Base-by-base conservation (phyloP, 2,113 vertebrate genomes). In the Stictonetta naevosa region DNA sequence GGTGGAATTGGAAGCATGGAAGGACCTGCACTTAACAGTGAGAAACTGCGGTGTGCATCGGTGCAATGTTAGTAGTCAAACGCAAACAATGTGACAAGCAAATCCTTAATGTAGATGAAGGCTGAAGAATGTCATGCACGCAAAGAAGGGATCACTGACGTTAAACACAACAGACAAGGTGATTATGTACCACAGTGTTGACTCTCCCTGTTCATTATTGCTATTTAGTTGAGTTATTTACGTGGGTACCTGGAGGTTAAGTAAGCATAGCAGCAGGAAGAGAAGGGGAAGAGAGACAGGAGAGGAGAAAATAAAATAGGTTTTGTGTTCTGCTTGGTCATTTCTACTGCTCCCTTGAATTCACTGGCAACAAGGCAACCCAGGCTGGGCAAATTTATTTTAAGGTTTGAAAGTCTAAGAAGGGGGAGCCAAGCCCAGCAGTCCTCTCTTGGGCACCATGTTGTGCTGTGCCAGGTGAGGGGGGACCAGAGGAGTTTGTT, bases 161-260 rank as follows among this genome's bases (percentile, higher is more conserved):
- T 93, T 97, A 97, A 97, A 89, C 96, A 95, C 93, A 96, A 96
- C 86, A 95, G 97, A 97, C 97, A 97, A 94, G 96, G 95, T 94
- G 94, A 96, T 97, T 97, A 96, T 93, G 96, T 95, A 92, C 85
- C 93, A 31, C 91, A 67, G 93, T 93, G 95, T 97, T 97, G 97
- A 95, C 95, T 97, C 97, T 97, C 94, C 75, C 82, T 76, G 64
- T 96, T 97, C 96, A 96, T 97, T 97, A 97, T 97, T 96, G 96
- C 96, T 96, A 90, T 97, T 97, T 97, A 97, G 97, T 90, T 93
- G 95, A 92, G 96, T 96, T 96, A 94, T 92, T 96, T 96, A 95
- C 96, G 92, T 11, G 33, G 78, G 87, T 97, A 97, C 96, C 96
- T 97, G 94, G 92, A 97, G 97, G 95, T 97, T 97, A 97, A 97